Evolutionary conservation across 2,797 vertebrate genomes (phyloP), one percentile per base, ranked within the genome.

Genomic region (Chlorospingus semifuscus): DNA sequence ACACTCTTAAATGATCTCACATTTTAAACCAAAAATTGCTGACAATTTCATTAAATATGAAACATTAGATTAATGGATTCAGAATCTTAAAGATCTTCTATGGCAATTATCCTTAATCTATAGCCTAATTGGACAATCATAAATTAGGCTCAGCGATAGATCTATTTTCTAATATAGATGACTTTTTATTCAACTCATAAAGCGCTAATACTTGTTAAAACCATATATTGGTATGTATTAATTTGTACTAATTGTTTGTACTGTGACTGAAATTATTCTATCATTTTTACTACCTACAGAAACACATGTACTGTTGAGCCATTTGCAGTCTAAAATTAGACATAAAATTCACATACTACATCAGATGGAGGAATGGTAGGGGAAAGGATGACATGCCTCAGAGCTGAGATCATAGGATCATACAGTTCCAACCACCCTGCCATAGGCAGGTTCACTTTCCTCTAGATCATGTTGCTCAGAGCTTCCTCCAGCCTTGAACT

Each of bases 21-120:
- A 88, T 75, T 94, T 96, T 95, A 55, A 91, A 86, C 65, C 16
- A 71, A 88, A 95, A 88, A 81, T 39, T 88, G 56, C 64, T 88
- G 65, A 90, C 20, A 55, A 86, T 88, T 75, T 94, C 70, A 91
- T 95, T 94, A 95, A 94, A 78, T 60, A 93, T 72, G 46, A 94
- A 96, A 83, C 21, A 76, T 78, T 69, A 83, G 42, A 91, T 91
- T 60, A 94, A 81, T 90, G 21, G 61, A 81, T 72, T 65, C 72
- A 81, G 36, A 94, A 60, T 78, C 52, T 57, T 68, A 78, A 91
- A 80, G 20, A 60, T 68, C 57, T 75, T 85, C 72, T 57, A 39
- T 27, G 71, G 21, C 57, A 88, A 83, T 85, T 89, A 64, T 80
- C 68, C n/a, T 91, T 78, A 93, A 86, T 91, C 85, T 89, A 49